Evolutionary conservation across 2,113 vertebrate genomes (phyloP).

Genomic region (Lasiurus borealis): DNA sequence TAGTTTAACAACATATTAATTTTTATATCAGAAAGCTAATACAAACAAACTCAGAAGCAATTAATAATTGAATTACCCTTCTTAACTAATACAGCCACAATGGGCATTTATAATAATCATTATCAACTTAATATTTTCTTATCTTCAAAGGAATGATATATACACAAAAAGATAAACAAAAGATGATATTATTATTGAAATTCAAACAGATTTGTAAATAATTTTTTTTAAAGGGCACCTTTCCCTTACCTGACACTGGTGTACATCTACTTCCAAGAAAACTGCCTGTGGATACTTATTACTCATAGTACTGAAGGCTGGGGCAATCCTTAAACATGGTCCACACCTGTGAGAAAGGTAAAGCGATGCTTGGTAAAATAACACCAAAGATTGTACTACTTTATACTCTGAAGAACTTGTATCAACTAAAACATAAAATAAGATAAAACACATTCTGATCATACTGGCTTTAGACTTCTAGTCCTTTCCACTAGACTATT

Average conservation of each 20-base stretch:
- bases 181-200: neutral
- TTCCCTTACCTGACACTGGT: conserved; percentile 94
- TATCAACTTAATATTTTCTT: neutral
- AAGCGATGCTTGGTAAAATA: neutral
- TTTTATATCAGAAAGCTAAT: conserved; percentile 28
- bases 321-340: conserved; percentile 96
- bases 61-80: neutral
- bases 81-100: conserved; percentile 52
- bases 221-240: neutral
- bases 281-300: conserved; percentile 96
- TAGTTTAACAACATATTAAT: neutral
- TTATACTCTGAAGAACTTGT: neutral
- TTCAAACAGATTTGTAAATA: conserved; percentile 15
- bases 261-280: conserved; percentile 97
- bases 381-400: neutral
- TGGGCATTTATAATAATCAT: neutral
- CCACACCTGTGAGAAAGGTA: conserved; percentile 88
- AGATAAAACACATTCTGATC: conserved; percentile 17
- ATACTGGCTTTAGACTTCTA: neutral
- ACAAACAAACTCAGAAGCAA: conserved; percentile 44
- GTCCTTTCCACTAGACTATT: neutral
- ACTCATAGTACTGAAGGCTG: conserved; percentile 94
- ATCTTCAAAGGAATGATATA: conserved; percentile 6
- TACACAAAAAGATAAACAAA: conserved; percentile 30
- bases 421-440: conserved; percentile 14